A percentile compares a stretch with the other conserved stretches of the same genome.
Evolutionary conservation across 2,797 vertebrate genomes (phyloP).

Genomic region (Chloroceryle inda): DNA sequence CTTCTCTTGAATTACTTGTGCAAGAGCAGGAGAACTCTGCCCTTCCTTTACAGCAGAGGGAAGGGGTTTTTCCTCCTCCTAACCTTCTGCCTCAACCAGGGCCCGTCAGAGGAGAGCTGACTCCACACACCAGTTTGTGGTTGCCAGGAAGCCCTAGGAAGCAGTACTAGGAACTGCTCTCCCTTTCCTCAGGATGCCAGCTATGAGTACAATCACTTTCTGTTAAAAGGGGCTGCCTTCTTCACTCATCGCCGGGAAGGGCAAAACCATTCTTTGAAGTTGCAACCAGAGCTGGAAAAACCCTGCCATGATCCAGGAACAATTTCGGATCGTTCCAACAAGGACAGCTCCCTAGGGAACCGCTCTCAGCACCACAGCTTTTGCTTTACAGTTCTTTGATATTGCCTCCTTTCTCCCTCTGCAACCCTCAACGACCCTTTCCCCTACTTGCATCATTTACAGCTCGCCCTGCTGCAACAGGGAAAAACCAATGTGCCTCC

Average conservation of each 20-base stretch:
- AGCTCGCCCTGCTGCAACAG: background rate
- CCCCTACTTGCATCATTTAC: background rate
- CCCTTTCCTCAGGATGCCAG: background rate
- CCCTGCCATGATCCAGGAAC: background rate
- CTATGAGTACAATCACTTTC: accelerated
- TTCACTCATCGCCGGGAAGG: background rate
- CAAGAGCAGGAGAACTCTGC: background rate
- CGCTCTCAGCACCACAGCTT: background rate
- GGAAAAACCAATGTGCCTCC: background rate
- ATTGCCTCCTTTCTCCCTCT: background rate
- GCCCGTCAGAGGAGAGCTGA: background rate
- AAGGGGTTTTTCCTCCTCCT: background rate
- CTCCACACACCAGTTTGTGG: accelerated
- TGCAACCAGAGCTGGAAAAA: constrained; percentile 15
- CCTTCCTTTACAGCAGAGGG: background rate
- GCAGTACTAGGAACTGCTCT: background rate
- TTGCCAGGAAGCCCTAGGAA: background rate
- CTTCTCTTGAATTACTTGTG: background rate
- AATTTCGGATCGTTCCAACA: accelerated
- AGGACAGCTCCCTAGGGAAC: background rate
- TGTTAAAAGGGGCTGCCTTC: background rate
- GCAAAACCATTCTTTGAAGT: background rate
- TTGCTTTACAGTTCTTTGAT: background rate
- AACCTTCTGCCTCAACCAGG: background rate
- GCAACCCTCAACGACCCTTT: background rate